A percentile compares a stretch with the other conserved stretches of the same genome.
phyloP scores from a whole-genome alignment of 1,140 invertebrate species.

The Pogonognathellus flavescens region DNA sequence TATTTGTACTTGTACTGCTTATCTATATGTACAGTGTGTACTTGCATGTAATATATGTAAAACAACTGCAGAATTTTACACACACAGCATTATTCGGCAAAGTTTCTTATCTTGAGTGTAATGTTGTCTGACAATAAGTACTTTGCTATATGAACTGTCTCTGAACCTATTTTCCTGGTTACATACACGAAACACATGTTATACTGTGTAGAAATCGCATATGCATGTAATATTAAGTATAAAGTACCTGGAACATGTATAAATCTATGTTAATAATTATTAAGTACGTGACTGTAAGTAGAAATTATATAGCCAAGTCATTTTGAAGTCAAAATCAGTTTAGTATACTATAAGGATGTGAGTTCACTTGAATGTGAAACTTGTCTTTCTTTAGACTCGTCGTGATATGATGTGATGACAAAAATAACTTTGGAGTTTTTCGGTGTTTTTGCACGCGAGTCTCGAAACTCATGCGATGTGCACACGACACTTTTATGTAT shows the following conservation, averaged over 20 bases:
- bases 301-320: background rate
- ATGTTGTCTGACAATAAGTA: too few relatives aligned
- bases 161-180: too few relatives aligned
- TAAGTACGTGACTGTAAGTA: background rate
- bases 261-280: background rate
- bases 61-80: too few relatives aligned
- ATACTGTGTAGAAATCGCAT: background rate
- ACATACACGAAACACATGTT: too few relatives aligned
- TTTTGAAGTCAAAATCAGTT: conserved; percentile 16
- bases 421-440: conserved; percentile 53
- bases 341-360: background rate
- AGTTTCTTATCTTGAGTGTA: too few relatives aligned
- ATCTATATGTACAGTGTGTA: too few relatives aligned
- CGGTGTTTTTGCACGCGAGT: conserved; percentile 55
- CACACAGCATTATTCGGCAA: too few relatives aligned
- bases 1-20: too few relatives aligned
- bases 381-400: conserved; percentile 33
- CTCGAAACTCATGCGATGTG: background rate
- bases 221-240: too few relatives aligned
- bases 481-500: conserved; percentile 47
- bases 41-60: too few relatives aligned
- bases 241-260: too few relatives aligned
- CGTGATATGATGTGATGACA: conserved; percentile 26
- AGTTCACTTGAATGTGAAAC: conserved; percentile 31
- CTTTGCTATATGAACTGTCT: too few relatives aligned